Conservation (phyloP, 2,113 vertebrate genomes). For the Tinamus guttatus region DNA sequence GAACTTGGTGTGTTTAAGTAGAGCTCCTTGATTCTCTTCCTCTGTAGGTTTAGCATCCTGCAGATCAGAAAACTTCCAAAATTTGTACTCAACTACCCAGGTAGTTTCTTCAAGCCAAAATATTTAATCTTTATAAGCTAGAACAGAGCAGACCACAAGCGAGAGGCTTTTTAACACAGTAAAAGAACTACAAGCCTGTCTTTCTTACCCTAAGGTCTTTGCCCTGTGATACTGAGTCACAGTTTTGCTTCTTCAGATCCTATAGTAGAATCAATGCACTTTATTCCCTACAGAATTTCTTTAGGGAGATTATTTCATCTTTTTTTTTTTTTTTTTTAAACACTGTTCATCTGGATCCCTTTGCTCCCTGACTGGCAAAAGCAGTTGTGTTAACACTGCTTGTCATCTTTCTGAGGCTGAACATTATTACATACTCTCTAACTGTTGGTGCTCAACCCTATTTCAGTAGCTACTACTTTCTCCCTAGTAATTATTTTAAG, state of each 20-base stretch:
- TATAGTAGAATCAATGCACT: not conserved
- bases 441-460: not conserved
- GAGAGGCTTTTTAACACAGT: not conserved
- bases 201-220: conserved; percentile 2
- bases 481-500: not conserved
- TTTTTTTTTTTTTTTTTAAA: not conserved
- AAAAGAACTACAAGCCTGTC: not conserved
- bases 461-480: not conserved
- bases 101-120: not conserved
- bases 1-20: not conserved
- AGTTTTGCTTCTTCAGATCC: conserved; percentile 12
- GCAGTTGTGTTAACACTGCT: not conserved
- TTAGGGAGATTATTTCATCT: not conserved
- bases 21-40: not conserved
- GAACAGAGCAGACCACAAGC: not conserved
- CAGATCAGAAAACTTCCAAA: not conserved
- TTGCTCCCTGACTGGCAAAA: not conserved
- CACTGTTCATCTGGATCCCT: not conserved
- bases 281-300: not conserved
- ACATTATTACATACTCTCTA: not conserved
- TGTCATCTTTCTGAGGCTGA: not conserved
- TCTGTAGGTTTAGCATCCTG: not conserved
- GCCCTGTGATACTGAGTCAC: not conserved
- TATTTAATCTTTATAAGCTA: not conserved
- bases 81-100: not conserved